Evolutionary conservation across 2,797 vertebrate species (phyloP).

Genomic region (Lophius americanus): DNA sequence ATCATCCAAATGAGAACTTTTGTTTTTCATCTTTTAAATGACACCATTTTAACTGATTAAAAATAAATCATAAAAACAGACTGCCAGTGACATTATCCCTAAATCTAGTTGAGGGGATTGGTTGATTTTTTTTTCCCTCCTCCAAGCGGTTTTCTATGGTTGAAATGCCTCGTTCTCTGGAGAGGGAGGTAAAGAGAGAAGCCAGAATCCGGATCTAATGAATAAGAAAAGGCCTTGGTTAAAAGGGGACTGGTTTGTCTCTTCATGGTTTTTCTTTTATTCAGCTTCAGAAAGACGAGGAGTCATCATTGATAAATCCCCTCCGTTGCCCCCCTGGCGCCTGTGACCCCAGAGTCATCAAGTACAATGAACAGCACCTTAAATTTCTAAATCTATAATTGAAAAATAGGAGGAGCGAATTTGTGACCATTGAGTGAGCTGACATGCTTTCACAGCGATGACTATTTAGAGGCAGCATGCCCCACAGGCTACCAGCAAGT

Average conservation of each 20-base stretch:
- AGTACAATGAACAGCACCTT: constrained; percentile 80
- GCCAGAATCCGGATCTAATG: constrained; percentile 81
- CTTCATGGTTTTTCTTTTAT: constrained; percentile 82
- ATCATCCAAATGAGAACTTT: not conserved
- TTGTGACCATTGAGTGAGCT: constrained; percentile 85
- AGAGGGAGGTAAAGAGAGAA: constrained; percentile 73
- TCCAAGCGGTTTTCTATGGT: constrained; percentile 67
- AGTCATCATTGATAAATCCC: constrained; percentile 90
- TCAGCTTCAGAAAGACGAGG: constrained; percentile 86
- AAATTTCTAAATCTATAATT: constrained; percentile 83
- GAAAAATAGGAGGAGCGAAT: constrained; percentile 85
- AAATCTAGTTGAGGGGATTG: constrained; percentile 41
- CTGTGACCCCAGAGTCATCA: constrained; percentile 90
- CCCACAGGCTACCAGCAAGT: constrained; percentile 75
- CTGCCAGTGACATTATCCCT: constrained; percentile 34
- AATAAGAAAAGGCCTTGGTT: constrained; percentile 81
- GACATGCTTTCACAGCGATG: constrained; percentile 83
- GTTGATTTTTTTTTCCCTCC: constrained; percentile 52
- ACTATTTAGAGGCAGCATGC: constrained; percentile 82
- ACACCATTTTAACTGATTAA: not conserved
- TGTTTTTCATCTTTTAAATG: not conserved
- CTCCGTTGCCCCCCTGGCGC: constrained; percentile 81
- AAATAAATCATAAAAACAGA: not conserved
- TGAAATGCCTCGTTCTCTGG: constrained; percentile 63
- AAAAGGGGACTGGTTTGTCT: constrained; percentile 83